A percentile compares a stretch with the other conserved stretches of the same genome.
These are phyloP conservation scores for Acleris holmiana DNA, from an alignment of 2,888 invertebrate species.

Conservation along the genomic window DNA sequence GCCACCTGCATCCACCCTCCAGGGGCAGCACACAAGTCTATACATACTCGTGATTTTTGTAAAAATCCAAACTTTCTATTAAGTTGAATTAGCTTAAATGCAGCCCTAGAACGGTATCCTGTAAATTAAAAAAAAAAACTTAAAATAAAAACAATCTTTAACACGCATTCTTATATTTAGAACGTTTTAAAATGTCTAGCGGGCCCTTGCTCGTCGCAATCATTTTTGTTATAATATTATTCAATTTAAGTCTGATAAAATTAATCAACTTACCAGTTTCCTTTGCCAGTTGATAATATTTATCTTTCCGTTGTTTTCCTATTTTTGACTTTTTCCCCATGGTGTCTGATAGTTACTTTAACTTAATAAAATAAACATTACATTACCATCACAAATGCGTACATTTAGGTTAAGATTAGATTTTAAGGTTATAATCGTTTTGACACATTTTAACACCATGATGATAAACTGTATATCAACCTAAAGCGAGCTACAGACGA, in stretches of 20 bases:
- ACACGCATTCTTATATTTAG: background rate
- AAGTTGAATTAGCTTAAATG: conserved; percentile 99
- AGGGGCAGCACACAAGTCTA: conserved; percentile 99
- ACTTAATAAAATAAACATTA: conserved; percentile 7
- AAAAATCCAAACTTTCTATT: conserved; percentile 99
- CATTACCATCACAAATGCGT: conserved; percentile 6
- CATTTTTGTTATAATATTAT: too few relatives aligned
- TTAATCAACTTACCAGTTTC: conserved; percentile 93
- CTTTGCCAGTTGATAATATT: conserved; percentile 99
- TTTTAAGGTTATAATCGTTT: background rate
- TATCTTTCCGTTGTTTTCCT: conserved; percentile 99
- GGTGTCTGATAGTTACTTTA: conserved; percentile 51
- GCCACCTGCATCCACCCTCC: conserved; percentile 99
- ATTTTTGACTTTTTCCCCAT: conserved; percentile 98
- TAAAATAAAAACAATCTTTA: background rate
- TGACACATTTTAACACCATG: conserved; percentile 27
- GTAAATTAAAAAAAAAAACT: conserved; percentile 45
- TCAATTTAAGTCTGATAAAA: background rate
- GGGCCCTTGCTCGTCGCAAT: background rate
- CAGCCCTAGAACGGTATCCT: conserved; percentile 98
- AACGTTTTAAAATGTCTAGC: background rate
- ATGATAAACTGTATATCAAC: background rate
- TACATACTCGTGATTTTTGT: conserved; percentile 96
- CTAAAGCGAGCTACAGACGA: too few relatives aligned
- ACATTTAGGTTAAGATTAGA: conserved; percentile 12